phyloP scores from a whole-genome alignment of 1,140 invertebrate species.

The Drosophila pachea region DNA sequence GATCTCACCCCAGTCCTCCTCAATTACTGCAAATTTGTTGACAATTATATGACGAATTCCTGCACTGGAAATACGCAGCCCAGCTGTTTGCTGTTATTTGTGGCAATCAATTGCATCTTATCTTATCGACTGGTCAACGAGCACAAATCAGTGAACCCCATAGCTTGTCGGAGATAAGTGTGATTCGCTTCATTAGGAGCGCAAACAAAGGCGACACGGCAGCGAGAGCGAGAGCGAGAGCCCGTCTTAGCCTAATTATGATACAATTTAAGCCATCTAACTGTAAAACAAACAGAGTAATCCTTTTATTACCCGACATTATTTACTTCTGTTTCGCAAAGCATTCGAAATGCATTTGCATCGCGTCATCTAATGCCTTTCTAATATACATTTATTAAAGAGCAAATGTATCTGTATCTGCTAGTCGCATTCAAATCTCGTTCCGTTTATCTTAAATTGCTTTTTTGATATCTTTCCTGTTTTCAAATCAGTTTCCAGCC shows the following conservation, averaged over 20 bases:
- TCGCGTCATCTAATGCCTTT: too few species aligned
- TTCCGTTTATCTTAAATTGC: too few species aligned
- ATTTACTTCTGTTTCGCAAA: too few species aligned
- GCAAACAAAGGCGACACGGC: background rate
- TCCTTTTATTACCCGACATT: too few species aligned
- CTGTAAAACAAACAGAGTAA: background rate
- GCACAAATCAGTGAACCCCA: background rate
- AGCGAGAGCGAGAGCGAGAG: too few species aligned
- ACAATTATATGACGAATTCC: conserved; percentile 59
- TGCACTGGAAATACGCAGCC: background rate
- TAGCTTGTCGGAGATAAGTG: background rate
- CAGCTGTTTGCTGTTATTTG: conserved; percentile 8
- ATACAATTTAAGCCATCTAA: background rate
- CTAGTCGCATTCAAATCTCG: too few species aligned
- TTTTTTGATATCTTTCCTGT: too few species aligned
- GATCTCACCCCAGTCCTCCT: conserved; percentile 27
- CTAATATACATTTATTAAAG: too few species aligned
- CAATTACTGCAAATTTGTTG: conserved; percentile 50
- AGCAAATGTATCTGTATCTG: too few species aligned
- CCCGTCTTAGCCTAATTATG: background rate
- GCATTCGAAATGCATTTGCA: too few species aligned
- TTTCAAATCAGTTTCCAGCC: background rate
- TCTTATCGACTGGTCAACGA: conserved; percentile 1
- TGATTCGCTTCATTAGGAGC: background rate
- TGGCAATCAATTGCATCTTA: background rate